These are phyloP conservation scores for Drosophila ananassae DNA, from an alignment of 1,140 invertebrate species.

Conservation along the genomic window DNA sequence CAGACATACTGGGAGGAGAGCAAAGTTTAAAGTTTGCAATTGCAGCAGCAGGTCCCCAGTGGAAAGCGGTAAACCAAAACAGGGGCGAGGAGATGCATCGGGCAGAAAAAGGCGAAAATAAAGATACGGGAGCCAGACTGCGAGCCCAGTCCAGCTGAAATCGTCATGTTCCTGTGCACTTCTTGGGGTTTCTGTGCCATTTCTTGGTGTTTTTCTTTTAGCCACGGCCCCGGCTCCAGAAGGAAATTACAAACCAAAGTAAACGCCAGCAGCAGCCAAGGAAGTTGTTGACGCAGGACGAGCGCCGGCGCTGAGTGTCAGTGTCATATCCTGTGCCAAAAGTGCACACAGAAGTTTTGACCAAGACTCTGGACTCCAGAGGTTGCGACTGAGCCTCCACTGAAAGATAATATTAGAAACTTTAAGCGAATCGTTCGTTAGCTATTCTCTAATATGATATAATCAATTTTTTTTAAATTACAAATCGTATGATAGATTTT, in stretches of 20 bases:
- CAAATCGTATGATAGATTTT: not conserved
- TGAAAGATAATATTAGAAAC: not conserved
- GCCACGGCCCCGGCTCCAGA: conserved; percentile 63
- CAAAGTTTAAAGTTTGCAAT: conserved; percentile 74
- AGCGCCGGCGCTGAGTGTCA: conserved; percentile 75
- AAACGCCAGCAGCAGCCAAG: conserved; percentile 75
- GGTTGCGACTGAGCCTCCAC: conserved; percentile 1
- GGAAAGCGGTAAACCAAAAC: conserved; percentile 60
- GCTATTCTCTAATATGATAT: too few species aligned
- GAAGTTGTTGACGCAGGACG: conserved; percentile 77
- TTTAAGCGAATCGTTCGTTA: not conserved
- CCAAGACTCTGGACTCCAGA: conserved; percentile 21
- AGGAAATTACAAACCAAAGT: conserved; percentile 81
- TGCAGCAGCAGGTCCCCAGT: conserved; percentile 60
- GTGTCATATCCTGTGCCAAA: conserved; percentile 81
- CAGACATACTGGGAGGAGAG: conserved; percentile 35
- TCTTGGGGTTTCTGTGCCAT: conserved; percentile 61
- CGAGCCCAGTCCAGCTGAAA: conserved; percentile 55
- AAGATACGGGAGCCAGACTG: not conserved
- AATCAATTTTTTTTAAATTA: not conserved
- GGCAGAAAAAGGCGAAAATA: conserved; percentile 5
- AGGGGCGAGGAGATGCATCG: not conserved
- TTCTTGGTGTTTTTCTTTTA: conserved; percentile 68
- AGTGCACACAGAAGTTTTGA: conserved; percentile 63
- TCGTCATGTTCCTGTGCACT: conserved; percentile 69